Evolutionary conservation across 2,113 vertebrate species (phyloP).

Genomic region (Sphaerodactylus townsendi): DNA sequence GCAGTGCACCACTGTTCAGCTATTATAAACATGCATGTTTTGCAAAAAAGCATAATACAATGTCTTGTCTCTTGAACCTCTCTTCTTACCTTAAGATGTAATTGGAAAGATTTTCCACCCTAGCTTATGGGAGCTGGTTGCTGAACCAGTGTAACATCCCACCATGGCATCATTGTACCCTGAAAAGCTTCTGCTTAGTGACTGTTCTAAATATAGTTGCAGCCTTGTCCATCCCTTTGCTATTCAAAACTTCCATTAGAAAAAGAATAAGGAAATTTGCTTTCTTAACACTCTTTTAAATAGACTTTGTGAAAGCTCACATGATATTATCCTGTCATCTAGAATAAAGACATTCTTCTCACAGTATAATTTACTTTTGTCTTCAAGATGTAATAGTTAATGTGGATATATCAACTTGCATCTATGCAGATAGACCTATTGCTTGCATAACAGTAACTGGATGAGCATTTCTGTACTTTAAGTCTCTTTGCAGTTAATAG

Average conservation of each 20-base stretch:
- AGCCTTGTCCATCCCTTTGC: slow-evolving; percentile 39
- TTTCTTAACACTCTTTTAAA: slow-evolving; percentile 18
- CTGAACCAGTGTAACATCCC: slow-evolving; percentile 38
- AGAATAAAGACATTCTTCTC: not conserved
- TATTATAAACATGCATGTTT: not conserved
- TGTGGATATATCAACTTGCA: not conserved
- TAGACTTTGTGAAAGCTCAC: slow-evolving; percentile 8
- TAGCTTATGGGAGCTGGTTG: slow-evolving; percentile 39
- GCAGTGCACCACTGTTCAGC: not conserved
- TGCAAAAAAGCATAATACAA: not conserved
- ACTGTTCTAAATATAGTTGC: slow-evolving; percentile 68
- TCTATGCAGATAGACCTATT: not conserved
- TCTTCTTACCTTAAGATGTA: not conserved
- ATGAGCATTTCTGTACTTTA: not conserved
- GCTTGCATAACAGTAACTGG: not conserved
- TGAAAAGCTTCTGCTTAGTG: slow-evolving; percentile 56
- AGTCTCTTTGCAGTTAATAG: not conserved
- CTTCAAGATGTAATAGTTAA: not conserved
- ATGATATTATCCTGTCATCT: not conserved
- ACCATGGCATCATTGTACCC: slow-evolving; percentile 50
- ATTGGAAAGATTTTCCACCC: not conserved
- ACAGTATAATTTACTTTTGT: not conserved
- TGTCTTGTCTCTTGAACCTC: not conserved
- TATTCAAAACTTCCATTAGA: slow-evolving; percentile 40
- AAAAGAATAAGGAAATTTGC: slow-evolving; percentile 25